These are phyloP conservation scores for Crioceris asparagi DNA, from an alignment of 2,888 invertebrate genomes.

Conservation along the genomic window DNA sequence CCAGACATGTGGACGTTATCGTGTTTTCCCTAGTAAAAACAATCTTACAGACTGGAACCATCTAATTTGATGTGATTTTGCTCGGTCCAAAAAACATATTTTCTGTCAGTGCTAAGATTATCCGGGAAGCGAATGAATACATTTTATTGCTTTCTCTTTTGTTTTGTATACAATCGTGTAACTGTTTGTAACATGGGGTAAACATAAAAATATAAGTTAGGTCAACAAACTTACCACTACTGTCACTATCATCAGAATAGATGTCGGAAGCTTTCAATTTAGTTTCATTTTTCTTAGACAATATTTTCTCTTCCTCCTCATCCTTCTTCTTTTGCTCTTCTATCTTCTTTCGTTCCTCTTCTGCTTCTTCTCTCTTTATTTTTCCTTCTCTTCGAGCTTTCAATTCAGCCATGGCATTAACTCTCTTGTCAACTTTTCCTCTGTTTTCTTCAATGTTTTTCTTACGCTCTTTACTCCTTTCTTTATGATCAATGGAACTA, in stretches of 20 bases:
- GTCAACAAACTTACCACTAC: constrained; percentile 31
- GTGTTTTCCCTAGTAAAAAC: no score
- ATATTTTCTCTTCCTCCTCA: constrained; percentile 39
- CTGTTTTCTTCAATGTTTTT: constrained; percentile 83
- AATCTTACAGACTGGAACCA: no score
- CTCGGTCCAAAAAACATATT: no score
- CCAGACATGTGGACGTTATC: no score
- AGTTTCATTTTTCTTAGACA: constrained; percentile 53
- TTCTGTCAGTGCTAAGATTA: no score
- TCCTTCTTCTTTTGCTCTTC: constrained; percentile 49
- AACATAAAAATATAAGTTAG: neutral
- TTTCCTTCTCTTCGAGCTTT: constrained; percentile 87
- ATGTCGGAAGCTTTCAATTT: constrained; percentile 91
- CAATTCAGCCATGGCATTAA: constrained; percentile 86
- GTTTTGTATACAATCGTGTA: no score
- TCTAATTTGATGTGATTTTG: no score
- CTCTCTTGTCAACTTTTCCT: constrained; percentile 54
- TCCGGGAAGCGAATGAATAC: no score
- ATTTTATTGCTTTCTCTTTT: no score
- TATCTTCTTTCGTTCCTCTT: constrained; percentile 48
- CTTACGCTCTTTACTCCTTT: constrained; percentile 73
- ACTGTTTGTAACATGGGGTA: neutral
- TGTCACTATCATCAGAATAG: constrained; percentile 79
- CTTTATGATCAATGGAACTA: constrained; percentile 56
- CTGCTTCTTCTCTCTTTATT: constrained; percentile 48